These are phyloP conservation scores for Myotis myotis DNA, from an alignment of 2,797 vertebrate species.

Conservation along the genomic window DNA sequence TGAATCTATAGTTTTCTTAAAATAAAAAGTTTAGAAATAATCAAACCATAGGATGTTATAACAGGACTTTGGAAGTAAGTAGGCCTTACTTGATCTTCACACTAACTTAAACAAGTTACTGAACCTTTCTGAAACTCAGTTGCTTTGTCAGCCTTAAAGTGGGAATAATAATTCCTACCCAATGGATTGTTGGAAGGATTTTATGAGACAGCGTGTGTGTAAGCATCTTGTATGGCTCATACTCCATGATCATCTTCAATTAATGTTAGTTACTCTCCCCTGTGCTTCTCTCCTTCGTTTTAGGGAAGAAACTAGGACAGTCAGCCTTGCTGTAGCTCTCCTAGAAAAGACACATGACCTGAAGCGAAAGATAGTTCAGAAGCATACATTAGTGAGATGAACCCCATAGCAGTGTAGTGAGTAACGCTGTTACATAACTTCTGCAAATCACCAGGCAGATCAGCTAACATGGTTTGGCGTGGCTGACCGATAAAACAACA, in stretches of 20 bases:
- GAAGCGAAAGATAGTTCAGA: not conserved
- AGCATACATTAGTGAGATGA: not conserved
- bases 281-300: not conserved
- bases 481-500: conserved; percentile 34
- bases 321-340: not conserved
- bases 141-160: not conserved
- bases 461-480: conserved; percentile 64
- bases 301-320: conserved; percentile 6
- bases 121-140: not conserved
- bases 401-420: conserved; percentile 25
- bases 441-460: conserved; percentile 59
- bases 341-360: not conserved
- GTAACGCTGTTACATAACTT: conserved; percentile 67
- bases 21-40: not conserved
- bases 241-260: not conserved
- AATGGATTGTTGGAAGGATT: not conserved
- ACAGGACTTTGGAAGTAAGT: not conserved
- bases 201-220: not conserved
- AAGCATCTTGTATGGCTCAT: not conserved
- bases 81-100: not conserved
- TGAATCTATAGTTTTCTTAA: conserved; percentile 21
- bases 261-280: not conserved
- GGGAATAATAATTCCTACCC: not conserved
- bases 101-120: not conserved
- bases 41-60: not conserved